These are phyloP conservation scores for Corythornis vintsioides DNA, from an alignment of 2,113 vertebrate species.

Conservation along the genomic window DNA sequence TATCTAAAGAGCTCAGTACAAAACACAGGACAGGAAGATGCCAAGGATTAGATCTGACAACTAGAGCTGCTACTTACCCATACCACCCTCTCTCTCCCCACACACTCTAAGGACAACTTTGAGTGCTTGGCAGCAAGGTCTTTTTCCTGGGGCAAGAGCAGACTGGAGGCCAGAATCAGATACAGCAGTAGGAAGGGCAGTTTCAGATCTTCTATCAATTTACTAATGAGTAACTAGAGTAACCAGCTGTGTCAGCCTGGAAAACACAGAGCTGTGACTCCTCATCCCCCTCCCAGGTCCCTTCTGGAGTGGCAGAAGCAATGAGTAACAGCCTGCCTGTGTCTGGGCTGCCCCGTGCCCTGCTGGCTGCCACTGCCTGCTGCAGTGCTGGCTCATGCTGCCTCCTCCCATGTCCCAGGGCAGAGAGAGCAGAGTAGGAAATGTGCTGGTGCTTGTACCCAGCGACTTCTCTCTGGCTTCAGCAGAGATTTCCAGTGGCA, in stretches of 20 bases:
- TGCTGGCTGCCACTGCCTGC: rapidly evolving
- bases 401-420: not conserved
- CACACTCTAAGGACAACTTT: not conserved
- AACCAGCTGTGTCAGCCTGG: slow-evolving; percentile 22
- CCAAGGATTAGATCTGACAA: not conserved
- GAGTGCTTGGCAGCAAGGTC: not conserved
- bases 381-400: not conserved
- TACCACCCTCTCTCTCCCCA: not conserved
- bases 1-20: not conserved
- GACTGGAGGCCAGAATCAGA: not conserved
- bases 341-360: not conserved
- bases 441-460: not conserved
- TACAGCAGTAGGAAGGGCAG: not conserved
- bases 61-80: not conserved
- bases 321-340: not conserved
- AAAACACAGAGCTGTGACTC: slow-evolving; percentile 3
- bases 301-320: not conserved
- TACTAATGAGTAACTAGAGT: slow-evolving; percentile 14
- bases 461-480: not conserved
- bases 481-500: not conserved
- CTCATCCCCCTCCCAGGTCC: not conserved
- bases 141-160: not conserved
- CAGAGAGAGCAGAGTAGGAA: not conserved
- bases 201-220: not conserved
- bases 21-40: not conserved